Conservation (phyloP, 2,888 invertebrate genomes). For the Rhabditoides inermis region DNA sequence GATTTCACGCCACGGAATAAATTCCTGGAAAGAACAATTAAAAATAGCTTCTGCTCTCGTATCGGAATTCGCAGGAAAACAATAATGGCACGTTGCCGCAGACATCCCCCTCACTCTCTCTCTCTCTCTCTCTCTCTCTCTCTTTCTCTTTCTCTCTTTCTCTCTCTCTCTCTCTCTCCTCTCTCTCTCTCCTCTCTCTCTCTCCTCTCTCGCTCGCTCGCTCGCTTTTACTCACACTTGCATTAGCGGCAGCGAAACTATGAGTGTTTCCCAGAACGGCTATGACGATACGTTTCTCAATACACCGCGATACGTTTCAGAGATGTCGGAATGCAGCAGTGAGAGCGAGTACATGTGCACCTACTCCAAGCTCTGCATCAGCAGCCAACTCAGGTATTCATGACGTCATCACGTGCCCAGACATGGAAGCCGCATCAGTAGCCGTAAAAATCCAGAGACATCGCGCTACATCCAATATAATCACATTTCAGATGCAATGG, state of each 20-base stretch:
- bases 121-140: background rate
- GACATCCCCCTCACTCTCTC: background rate
- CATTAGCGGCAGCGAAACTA: background rate
- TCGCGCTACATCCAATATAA: constrained; percentile 1
- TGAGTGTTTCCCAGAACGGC: background rate
- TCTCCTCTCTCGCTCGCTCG: background rate
- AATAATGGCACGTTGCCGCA: too few species aligned
- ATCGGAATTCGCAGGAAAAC: too few species aligned
- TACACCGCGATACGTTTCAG: constrained; percentile 12
- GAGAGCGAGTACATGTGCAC: constrained; percentile 63
- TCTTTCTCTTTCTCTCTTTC: background rate
- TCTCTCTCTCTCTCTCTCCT: constrained; percentile 1
- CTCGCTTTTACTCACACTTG: background rate
- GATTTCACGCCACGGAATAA: too few species aligned
- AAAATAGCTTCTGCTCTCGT: too few species aligned
- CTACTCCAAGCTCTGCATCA: constrained; percentile 71
- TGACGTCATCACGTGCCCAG: background rate
- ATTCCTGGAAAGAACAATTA: too few species aligned
- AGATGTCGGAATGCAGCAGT: constrained; percentile 56
- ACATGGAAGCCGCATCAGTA: too few species aligned
- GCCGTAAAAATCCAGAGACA: background rate
- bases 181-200: background rate
- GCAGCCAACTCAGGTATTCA: constrained; percentile 67
- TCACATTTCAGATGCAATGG: constrained; percentile 36
- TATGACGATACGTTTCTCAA: background rate